A percentile compares a stretch with the other conserved stretches of the same genome.
phyloP scores from a whole-genome alignment of 2,113 vertebrate genomes.

The Hiodon alosoides region DNA sequence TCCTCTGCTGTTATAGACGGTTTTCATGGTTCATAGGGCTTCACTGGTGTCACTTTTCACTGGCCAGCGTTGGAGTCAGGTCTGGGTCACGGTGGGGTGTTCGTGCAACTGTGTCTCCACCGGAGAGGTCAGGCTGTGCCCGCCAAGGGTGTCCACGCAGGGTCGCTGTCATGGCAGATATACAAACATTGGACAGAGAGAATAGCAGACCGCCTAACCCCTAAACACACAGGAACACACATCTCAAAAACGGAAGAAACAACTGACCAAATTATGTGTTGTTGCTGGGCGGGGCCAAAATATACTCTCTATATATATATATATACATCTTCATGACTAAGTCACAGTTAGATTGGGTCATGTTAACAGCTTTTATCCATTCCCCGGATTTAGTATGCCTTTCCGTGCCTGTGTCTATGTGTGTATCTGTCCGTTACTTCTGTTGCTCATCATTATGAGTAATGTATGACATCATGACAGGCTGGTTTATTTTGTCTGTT shows the following conservation, averaged over 20 bases:
- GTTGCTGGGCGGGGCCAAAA: neutral
- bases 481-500: neutral
- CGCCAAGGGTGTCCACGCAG: constrained; percentile 24
- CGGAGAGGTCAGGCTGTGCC: constrained; percentile 5
- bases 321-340: neutral
- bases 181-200: constrained; percentile 58
- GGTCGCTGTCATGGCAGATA: constrained; percentile 52
- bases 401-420: neutral
- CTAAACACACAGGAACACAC: no score
- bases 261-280: neutral
- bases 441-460: neutral
- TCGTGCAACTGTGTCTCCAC: constrained; percentile 16
- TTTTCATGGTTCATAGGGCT: no score
- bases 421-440: neutral
- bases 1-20: no score
- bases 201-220: neutral
- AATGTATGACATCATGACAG: neutral
- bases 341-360: neutral
- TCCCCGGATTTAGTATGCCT: neutral
- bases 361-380: no score
- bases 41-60: no score
- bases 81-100: constrained; percentile 16
- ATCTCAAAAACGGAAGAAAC: neutral
- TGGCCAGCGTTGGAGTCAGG: neutral
- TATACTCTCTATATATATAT: neutral